phyloP scores from a whole-genome alignment of 2,113 vertebrate genomes.

The Heptranchias perlo region DNA sequence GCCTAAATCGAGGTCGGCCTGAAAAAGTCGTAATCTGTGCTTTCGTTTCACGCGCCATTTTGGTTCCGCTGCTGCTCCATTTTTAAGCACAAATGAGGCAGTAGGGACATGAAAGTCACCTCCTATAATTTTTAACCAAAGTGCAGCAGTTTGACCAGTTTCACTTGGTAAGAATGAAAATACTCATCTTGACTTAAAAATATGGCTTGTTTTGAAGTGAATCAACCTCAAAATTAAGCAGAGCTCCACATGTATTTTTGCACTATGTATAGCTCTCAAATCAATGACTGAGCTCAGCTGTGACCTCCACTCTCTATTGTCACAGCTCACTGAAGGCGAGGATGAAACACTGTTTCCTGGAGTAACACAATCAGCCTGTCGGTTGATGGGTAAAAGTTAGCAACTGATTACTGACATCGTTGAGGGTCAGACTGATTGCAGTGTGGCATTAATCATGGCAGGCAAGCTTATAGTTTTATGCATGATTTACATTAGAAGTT shows the following conservation, averaged over 20 bases:
- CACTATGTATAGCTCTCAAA: not conserved
- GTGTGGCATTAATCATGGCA: not conserved
- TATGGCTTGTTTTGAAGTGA: not conserved
- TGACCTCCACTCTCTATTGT: not conserved
- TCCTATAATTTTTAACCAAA: not conserved
- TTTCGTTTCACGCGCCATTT: not conserved
- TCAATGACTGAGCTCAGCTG: not conserved
- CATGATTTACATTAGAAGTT: not conserved
- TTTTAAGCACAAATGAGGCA: not conserved
- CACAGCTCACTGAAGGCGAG: not conserved
- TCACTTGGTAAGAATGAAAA: not conserved
- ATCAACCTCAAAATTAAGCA: not conserved
- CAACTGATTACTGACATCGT: not conserved
- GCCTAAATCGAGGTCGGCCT: not conserved
- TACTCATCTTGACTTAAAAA: not conserved
- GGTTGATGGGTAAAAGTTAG: not conserved
- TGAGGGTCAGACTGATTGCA: not conserved
- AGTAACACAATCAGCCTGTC: not conserved
- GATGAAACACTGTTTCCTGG: not conserved
- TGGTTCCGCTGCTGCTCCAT: not conserved
- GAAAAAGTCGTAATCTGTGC: not conserved
- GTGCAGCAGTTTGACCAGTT: not conserved
- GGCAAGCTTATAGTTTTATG: not conserved
- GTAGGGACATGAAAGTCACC: not conserved
- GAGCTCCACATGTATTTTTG: not conserved